Evolutionary conservation across 2,888 invertebrate species (phyloP).

Genomic region (Prosapia bicincta): DNA sequence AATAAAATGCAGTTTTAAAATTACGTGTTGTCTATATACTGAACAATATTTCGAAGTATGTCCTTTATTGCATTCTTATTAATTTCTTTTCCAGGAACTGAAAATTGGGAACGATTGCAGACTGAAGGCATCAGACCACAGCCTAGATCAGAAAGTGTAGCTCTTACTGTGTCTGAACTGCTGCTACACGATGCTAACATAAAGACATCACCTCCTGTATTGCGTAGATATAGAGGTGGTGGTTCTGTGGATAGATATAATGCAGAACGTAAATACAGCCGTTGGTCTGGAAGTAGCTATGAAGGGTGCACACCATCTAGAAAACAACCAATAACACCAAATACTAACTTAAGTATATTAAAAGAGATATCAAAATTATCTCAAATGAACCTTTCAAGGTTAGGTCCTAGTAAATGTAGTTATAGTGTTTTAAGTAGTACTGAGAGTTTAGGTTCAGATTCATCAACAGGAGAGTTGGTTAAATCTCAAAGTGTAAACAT

Average conservation of each 20-base stretch:
- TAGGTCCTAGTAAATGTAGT: conserved; percentile 61
- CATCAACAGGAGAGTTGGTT: conserved; percentile 61
- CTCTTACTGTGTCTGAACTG: conserved; percentile 59
- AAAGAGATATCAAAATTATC: conserved; percentile 69
- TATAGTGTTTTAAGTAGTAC: conserved; percentile 60
- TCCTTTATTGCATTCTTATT: conserved; percentile 8
- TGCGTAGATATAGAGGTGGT: conserved; percentile 36
- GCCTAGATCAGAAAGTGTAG: conserved; percentile 65
- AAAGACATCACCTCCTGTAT: conserved; percentile 33
- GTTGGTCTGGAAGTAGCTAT: conserved; percentile 28
- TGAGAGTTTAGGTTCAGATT: conserved; percentile 48
- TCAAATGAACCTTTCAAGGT: conserved; percentile 62
- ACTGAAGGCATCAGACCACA: conserved; percentile 61
- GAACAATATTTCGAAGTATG: conserved; percentile 7
- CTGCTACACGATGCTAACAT: conserved; percentile 46
- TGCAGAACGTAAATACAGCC: conserved; percentile 26
- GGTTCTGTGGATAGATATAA: conserved; percentile 40
- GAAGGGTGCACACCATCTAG: conserved; percentile 27
- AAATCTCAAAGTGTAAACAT: conserved; percentile 50
- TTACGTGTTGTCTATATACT: background rate
- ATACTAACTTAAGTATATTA: conserved; percentile 47
- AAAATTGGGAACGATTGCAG: conserved; percentile 70
- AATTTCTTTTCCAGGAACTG: conserved; percentile 54
- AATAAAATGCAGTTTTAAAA: background rate
- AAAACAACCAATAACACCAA: conserved; percentile 35